Evolutionary conservation across 2,797 vertebrate genomes (phyloP).

Genomic region (Psittacula echo): DNA sequence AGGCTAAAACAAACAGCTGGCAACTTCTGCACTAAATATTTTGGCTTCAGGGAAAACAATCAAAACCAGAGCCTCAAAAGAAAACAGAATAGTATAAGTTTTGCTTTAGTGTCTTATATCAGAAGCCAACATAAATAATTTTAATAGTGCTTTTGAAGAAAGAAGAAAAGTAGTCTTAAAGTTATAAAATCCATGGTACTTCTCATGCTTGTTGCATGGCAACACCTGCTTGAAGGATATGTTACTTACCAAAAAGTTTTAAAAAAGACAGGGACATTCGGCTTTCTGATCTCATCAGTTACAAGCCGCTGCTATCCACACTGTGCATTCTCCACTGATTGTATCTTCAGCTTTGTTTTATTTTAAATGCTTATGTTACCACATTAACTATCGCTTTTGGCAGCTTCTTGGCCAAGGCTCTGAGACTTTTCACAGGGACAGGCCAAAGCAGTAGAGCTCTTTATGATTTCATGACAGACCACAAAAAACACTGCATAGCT

Average conservation of each 20-base stretch:
- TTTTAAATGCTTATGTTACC: conserved; percentile 14
- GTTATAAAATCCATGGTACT: background rate
- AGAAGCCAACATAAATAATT: background rate
- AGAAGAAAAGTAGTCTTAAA: background rate
- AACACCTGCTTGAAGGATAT: background rate
- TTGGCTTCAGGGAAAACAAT: background rate
- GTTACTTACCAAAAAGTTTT: background rate
- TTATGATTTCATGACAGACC: conserved; percentile 58
- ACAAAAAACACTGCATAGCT: conserved; percentile 18
- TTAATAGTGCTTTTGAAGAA: background rate
- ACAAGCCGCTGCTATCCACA: background rate
- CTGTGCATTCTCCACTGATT: background rate
- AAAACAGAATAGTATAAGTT: background rate
- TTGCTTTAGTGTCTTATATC: background rate
- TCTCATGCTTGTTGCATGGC: background rate
- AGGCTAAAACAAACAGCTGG: background rate
- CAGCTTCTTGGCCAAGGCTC: conserved; percentile 57
- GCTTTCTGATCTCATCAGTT: background rate
- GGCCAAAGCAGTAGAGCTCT: conserved; percentile 7
- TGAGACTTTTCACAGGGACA: conserved; percentile 3
- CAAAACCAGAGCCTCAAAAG: background rate
- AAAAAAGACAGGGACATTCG: background rate
- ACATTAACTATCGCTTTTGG: conserved; percentile 37
- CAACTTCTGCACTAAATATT: background rate
- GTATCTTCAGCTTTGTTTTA: conserved; percentile 6